Conservation (phyloP, 2,888 invertebrate species). For the Platycnemis pennipes region DNA sequence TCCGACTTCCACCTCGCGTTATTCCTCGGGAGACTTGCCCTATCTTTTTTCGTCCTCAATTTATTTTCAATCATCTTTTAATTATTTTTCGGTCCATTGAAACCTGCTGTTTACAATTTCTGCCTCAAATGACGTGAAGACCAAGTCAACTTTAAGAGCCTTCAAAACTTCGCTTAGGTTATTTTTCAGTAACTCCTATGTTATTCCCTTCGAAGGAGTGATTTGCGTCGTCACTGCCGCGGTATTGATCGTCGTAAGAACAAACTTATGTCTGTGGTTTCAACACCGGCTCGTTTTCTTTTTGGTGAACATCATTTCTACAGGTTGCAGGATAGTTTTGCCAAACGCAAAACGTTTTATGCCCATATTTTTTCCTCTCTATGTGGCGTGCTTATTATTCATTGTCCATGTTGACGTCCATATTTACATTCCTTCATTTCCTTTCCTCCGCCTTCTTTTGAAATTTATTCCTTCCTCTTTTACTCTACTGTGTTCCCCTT, state of each 20-base stretch:
- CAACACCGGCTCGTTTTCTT: background rate
- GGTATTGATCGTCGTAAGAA: background rate
- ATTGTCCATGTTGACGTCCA: background rate
- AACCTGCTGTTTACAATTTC: background rate
- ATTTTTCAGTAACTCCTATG: background rate
- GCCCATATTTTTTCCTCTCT: background rate
- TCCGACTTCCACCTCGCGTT: background rate
- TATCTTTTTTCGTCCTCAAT: background rate
- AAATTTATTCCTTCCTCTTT: background rate
- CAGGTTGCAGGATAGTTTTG: background rate
- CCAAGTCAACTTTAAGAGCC: background rate
- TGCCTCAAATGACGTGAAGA: background rate
- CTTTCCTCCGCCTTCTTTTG: background rate
- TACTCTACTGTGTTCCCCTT: background rate
- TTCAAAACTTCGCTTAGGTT: background rate
- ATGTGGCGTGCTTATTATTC: background rate
- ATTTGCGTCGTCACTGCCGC: background rate
- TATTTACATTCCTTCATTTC: background rate
- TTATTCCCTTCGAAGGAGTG: background rate
- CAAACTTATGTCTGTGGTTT: background rate
- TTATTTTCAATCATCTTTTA: constrained; percentile 15
- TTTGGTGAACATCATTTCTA: background rate
- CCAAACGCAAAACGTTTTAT: background rate
- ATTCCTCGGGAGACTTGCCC: background rate
- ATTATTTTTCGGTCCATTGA: background rate